Evolutionary conservation across 2,888 invertebrate genomes (phyloP).

Genomic region (Aphrophora alni): DNA sequence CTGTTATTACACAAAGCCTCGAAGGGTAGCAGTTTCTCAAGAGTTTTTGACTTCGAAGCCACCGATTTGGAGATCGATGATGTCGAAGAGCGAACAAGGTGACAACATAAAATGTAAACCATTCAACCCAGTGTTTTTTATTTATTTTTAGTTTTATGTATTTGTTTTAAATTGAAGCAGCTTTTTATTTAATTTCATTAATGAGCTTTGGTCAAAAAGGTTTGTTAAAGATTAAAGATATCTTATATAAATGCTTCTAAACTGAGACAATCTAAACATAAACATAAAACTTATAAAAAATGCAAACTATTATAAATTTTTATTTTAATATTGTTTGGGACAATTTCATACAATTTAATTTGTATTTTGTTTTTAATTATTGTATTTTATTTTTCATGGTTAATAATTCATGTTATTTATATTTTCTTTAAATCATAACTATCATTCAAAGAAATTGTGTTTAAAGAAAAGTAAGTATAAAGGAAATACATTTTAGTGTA

Average conservation of each 20-base stretch:
- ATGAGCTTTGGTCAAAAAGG: too few species aligned
- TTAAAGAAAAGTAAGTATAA: too few species aligned
- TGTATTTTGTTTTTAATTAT: too few species aligned
- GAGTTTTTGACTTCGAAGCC: slow-evolving; percentile 93
- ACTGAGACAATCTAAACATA: neutral
- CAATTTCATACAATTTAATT: too few species aligned
- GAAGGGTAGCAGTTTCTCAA: slow-evolving; percentile 90
- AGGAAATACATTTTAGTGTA: too few species aligned
- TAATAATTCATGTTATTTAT: too few species aligned
- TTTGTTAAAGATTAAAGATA: too few species aligned
- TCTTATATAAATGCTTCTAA: too few species aligned
- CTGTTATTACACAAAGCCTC: slow-evolving; percentile 89
- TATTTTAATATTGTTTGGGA: neutral
- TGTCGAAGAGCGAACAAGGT: slow-evolving; percentile 78
- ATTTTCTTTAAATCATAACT: too few species aligned
- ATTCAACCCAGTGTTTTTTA: slow-evolving; percentile 37
- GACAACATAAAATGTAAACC: slow-evolving; percentile 51
- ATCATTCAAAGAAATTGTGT: too few species aligned
- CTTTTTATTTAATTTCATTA: too few species aligned
- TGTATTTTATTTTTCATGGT: too few species aligned
- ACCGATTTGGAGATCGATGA: slow-evolving; percentile 85
- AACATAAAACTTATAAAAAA: neutral
- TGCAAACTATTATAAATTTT: neutral
- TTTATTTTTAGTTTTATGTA: slow-evolving; percentile 31
- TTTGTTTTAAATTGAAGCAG: slow-evolving; percentile 29